phyloP scores from a whole-genome alignment of 2,113 vertebrate genomes.

The Dicerorhinus sumatrensis region DNA sequence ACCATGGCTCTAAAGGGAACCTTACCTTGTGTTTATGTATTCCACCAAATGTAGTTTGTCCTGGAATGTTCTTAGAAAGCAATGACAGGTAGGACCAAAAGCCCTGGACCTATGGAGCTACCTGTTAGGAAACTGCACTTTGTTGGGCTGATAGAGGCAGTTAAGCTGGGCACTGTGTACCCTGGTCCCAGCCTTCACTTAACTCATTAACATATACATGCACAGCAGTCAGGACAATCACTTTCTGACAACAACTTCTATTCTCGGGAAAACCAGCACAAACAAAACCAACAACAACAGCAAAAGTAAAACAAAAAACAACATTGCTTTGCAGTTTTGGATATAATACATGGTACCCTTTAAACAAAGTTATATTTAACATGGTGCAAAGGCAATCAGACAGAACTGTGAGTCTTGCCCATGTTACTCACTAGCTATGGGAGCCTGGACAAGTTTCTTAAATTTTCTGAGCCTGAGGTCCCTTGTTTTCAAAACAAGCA shows the following conservation, averaged over 20 bases:
- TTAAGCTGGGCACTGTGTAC: background rate
- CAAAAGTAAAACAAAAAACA: background rate
- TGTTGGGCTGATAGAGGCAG: background rate
- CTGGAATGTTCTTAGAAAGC: background rate
- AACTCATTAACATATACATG: background rate
- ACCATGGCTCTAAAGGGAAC: background rate
- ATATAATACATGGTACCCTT: background rate
- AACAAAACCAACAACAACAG: background rate
- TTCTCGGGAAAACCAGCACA: background rate
- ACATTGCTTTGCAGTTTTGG: background rate
- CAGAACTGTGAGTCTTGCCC: background rate
- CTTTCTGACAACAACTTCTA: background rate
- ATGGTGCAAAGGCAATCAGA: background rate
- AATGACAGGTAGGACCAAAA: background rate
- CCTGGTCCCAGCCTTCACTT: background rate
- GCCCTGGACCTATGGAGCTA: background rate
- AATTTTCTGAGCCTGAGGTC: background rate
- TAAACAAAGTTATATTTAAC: background rate
- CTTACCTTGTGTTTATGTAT: background rate
- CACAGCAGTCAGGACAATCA: background rate
- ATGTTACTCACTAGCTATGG: background rate
- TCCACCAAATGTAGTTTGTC: background rate
- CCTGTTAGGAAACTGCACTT: background rate
- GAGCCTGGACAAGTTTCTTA: background rate
- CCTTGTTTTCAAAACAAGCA: background rate